Percentiles rank a stretch among this genome's conserved stretches.
phyloP scores from a whole-genome alignment of 2,797 vertebrate species.

The Parauchenoglanis ngamensis region DNA sequence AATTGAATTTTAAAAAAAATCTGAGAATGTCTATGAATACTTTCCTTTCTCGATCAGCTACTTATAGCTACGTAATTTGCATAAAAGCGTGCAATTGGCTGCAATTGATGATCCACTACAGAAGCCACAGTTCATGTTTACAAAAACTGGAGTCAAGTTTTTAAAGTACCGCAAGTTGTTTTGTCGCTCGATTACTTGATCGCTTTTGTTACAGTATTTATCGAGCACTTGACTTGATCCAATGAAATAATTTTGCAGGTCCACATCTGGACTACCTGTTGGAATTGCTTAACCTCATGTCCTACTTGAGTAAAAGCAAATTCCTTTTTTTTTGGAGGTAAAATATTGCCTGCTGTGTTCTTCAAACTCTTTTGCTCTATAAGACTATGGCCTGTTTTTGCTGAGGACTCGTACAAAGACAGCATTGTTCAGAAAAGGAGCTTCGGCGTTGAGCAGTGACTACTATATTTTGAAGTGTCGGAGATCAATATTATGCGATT shows the following conservation, averaged over 20 bases:
- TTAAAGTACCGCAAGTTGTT: not conserved
- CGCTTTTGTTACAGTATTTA: not conserved
- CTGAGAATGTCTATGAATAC: not conserved
- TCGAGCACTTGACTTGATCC: not conserved
- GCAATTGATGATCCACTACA: not conserved
- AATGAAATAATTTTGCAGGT: not conserved
- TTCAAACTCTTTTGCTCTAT: not conserved
- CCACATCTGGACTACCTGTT: not conserved
- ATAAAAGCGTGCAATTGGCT: not conserved
- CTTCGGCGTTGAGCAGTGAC: not conserved
- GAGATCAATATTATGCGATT: not conserved
- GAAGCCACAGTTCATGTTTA: not conserved
- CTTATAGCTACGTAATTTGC: not conserved
- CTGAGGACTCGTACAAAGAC: not conserved
- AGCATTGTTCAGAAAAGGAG: not conserved
- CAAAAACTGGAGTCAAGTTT: not conserved
- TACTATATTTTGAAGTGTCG: not conserved
- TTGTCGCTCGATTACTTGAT: not conserved
- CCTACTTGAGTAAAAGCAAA: not conserved
- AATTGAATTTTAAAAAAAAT: not conserved
- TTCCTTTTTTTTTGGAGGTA: not conserved
- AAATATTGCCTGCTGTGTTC: not conserved
- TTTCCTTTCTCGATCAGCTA: not conserved
- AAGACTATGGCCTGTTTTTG: not conserved
- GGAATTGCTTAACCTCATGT: not conserved